Evolutionary conservation across 2,797 vertebrate species (phyloP), one percentile per base, ranked within the genome.

Genomic region (Danio tinwini): DNA sequence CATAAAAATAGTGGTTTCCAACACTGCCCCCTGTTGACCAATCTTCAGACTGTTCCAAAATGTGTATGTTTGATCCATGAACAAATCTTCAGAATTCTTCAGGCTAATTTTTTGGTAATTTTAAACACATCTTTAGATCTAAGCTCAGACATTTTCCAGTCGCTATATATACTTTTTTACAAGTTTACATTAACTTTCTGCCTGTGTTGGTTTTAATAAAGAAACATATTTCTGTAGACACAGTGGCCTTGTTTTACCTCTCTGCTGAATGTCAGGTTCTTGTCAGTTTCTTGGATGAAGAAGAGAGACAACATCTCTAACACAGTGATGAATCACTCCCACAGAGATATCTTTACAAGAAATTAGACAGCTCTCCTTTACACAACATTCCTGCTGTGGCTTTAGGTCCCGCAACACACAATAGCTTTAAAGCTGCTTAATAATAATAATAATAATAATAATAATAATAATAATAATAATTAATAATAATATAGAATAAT

Each of bases 261-360:
- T 4, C 7, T 19, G 12, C 40, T 76, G 63, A 85, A 69, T 65
- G 53, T 77, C 14, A 74, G 64, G 50, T 68, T 81, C 61, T 63
- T 76, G 82, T 65, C 76, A 82, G 83, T 85, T 84, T 87, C 65
- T 76, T 89, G 85, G 86, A 90, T 53, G 64, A 69, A 71, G 78
- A 88, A 82, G 81, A 53, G 83, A 67, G 56, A 64, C 81, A 72
- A 77, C 62, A 86, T 85, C 50, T 80, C 61, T 83, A 49, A 37
- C 7, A 37, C 9, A 0, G 39, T 4, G 39, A 81, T 91, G 74
- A 90, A 88, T 92, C 82, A 82, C 0, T 45, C 12, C 44, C 68
- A 17, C 56, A 61, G 21, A 73, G 77, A 86, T 81, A 81, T 58
- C 42, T 90, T 89, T 89, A 89, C 80, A 78, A 70, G 55, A 11